Conservation (phyloP, 1,140 invertebrate genomes). For the Streblospio benedicti region DNA sequence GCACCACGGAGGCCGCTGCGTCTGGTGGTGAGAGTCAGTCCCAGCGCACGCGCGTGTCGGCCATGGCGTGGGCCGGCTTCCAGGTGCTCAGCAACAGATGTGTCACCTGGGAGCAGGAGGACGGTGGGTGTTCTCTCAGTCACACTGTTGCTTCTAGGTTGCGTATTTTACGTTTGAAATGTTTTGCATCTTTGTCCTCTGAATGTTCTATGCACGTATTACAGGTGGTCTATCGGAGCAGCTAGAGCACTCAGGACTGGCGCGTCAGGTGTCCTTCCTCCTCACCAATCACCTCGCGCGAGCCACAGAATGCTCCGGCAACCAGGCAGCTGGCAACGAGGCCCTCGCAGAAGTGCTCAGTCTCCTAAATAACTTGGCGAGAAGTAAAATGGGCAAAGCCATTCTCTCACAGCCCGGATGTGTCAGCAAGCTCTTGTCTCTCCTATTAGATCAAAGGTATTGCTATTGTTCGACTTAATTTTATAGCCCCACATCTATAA, state of each 20-base stretch:
- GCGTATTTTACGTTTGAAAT: not conserved
- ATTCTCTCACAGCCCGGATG: constrained; percentile 47
- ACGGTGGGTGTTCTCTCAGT: constrained; percentile 26
- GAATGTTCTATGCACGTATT: not conserved
- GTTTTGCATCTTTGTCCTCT: not conserved
- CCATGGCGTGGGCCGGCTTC: constrained; percentile 47
- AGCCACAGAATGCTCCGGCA: constrained; percentile 39
- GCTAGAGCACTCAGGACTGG: constrained; percentile 42
- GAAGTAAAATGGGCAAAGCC: constrained; percentile 44
- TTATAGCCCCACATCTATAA: too few species aligned
- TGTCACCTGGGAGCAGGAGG: constrained; percentile 45
- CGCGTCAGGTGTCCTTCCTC: constrained; percentile 43
- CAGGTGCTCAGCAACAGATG: constrained; percentile 45
- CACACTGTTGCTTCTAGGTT: not conserved
- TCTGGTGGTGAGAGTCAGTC: constrained; percentile 29
- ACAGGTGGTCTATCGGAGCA: constrained; percentile 22
- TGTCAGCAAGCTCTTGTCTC: constrained; percentile 44
- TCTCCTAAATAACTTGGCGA: constrained; percentile 42
- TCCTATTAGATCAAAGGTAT: constrained; percentile 44
- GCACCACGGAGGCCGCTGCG: constrained; percentile 2
- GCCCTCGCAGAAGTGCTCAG: constrained; percentile 45
- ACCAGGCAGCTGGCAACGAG: constrained; percentile 41
- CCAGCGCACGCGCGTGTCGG: constrained; percentile 37
- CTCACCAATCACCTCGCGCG: constrained; percentile 45
- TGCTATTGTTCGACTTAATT: not conserved